Evolutionary conservation across 37 sponge, comb jelly and placozoan species (phyloP).

Genomic region (Spongilla lacustris): DNA sequence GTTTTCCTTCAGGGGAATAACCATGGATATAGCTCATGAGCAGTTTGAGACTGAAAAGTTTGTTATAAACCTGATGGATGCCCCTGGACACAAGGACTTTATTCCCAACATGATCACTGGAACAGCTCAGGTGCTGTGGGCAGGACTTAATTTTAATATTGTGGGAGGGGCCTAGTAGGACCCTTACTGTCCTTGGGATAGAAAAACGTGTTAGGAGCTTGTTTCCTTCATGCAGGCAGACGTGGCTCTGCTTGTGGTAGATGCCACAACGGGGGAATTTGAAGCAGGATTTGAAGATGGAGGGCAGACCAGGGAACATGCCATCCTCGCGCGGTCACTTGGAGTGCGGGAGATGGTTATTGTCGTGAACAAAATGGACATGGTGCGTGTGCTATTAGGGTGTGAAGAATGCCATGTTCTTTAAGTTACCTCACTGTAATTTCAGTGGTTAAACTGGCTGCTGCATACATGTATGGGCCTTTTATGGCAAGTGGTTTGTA

Average conservation of each 20-base stretch:
- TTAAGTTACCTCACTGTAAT: no score
- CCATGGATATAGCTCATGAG: slow-evolving; percentile 93
- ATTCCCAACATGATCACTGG: slow-evolving; percentile 99
- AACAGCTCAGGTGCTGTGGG: slow-evolving; percentile 81
- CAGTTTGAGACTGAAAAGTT: slow-evolving; percentile 82
- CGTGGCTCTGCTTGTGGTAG: slow-evolving; percentile 92
- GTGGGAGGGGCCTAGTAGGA: background rate
- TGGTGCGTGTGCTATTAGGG: slow-evolving; percentile 62
- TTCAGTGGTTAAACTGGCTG: no score
- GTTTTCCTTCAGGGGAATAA: slow-evolving; percentile 93
- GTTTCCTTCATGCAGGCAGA: slow-evolving; percentile 92
- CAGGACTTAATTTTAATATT: background rate
- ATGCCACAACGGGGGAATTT: slow-evolving; percentile 91
- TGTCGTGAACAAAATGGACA: slow-evolving; percentile 98
- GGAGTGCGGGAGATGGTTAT: slow-evolving; percentile 91
- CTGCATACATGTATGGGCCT: no score
- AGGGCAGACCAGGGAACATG: slow-evolving; percentile 98
- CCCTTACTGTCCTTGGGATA: background rate
- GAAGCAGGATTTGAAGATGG: slow-evolving; percentile 99
- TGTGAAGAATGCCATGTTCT: no score
- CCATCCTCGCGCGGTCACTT: slow-evolving; percentile 87
- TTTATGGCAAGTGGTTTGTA: no score
- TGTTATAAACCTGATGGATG: slow-evolving; percentile 87
- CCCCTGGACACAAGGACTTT: slow-evolving; percentile 98
- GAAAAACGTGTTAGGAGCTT: background rate